A percentile compares a stretch with the other conserved stretches of the same genome.
Evolutionary conservation across 2,113 vertebrate species (phyloP).

Genomic region (Brevimyrus niger): DNA sequence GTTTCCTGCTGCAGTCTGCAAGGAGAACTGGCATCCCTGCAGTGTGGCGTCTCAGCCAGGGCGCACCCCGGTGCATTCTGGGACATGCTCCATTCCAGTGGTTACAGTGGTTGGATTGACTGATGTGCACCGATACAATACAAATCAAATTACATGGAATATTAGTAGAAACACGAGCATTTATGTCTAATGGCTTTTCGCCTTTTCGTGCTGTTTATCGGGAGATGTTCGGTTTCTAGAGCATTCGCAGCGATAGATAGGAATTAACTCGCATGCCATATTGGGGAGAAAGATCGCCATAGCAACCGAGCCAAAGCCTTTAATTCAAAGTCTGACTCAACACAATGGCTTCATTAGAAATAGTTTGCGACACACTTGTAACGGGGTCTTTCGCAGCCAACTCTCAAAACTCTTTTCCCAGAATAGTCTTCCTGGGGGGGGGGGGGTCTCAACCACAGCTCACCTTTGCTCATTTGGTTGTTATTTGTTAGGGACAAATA

Average conservation of each 20-base stretch:
- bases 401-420: not conserved
- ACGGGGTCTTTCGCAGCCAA: not conserved
- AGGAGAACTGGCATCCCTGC: not conserved
- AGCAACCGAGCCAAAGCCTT: not conserved
- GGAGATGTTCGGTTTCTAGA: not conserved
- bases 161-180: not conserved
- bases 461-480: not conserved
- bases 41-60: not conserved
- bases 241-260: not conserved
- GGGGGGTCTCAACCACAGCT: not conserved
- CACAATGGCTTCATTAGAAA: not conserved
- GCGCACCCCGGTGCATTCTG: not conserved
- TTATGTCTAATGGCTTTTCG: not conserved
- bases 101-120: not conserved
- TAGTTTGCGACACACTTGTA: not conserved
- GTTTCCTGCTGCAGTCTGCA: not conserved
- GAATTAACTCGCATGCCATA: not conserved
- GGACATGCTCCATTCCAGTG: not conserved
- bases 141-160: not conserved
- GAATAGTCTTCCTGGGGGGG: not conserved
- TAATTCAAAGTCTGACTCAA: slow-evolving; percentile 12
- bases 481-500: not conserved
- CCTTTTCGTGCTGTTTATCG: too few species aligned
- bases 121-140: not conserved
- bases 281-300: not conserved